These are phyloP conservation scores for Festucalex cinctus DNA, from an alignment of 2,113 vertebrate genomes.

Conservation along the genomic window DNA sequence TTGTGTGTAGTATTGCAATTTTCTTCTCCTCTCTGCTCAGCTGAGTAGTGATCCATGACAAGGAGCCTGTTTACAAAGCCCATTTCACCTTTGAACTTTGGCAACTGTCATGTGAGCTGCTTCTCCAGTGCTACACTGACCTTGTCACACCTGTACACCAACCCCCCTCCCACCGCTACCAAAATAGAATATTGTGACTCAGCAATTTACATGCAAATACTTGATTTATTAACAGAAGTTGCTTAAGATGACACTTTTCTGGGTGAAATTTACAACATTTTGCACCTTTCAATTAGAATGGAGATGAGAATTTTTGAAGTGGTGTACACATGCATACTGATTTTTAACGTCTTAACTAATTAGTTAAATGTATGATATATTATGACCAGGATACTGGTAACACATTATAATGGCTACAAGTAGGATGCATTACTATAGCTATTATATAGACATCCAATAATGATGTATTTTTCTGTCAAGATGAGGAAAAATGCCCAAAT, in stretches of 20 bases:
- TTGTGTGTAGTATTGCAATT: not conserved
- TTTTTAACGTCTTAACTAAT: too few relatives aligned
- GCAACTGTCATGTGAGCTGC: constrained; percentile 25
- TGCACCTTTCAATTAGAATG: not conserved
- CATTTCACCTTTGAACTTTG: constrained; percentile 29
- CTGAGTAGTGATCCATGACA: constrained; percentile 3
- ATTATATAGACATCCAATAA: too few relatives aligned
- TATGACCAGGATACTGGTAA: too few relatives aligned
- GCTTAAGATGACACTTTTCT: not conserved
- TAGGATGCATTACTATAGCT: too few relatives aligned
- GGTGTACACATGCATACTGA: not conserved
- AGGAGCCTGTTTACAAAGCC: constrained; percentile 37
- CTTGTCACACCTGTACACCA: not conserved
- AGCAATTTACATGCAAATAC: too few relatives aligned
- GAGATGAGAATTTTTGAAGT: not conserved
- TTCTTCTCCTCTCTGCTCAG: constrained; percentile 4
- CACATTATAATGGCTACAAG: too few relatives aligned
- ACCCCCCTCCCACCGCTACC: not conserved
- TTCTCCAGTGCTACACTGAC: not conserved
- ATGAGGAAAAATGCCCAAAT: not conserved
- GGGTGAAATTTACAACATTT: not conserved
- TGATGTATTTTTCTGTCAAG: not conserved
- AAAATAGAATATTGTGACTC: not conserved
- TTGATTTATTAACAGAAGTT: not conserved
- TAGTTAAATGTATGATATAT: too few relatives aligned